phyloP scores from a whole-genome alignment of 2,797 vertebrate genomes.

The Pipistrellus kuhlii region DNA sequence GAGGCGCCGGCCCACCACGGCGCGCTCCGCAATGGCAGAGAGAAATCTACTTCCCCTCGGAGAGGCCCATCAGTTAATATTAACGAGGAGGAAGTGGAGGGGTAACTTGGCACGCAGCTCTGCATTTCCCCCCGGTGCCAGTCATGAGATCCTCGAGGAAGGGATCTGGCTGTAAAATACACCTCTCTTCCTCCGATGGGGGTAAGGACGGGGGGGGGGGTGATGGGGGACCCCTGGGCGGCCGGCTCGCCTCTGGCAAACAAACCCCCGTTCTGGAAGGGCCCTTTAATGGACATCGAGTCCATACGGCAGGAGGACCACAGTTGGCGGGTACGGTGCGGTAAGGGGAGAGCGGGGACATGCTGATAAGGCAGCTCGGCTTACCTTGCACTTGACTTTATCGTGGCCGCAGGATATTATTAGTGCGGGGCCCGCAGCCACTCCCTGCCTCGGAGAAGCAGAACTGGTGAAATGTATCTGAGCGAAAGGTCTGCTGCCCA shows the following conservation, averaged over 20 bases:
- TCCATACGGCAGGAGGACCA: slow-evolving; percentile 85
- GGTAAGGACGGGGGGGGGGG: slow-evolving; percentile 77
- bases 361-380: slow-evolving; percentile 89
- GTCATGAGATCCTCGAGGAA: slow-evolving; percentile 78
- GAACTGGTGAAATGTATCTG: slow-evolving; percentile 89
- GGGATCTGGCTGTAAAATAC: slow-evolving; percentile 72
- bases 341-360: slow-evolving; percentile 89
- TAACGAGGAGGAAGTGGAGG: slow-evolving; percentile 80
- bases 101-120: slow-evolving; percentile 77
- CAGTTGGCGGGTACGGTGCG: slow-evolving; percentile 87
- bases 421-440: slow-evolving; percentile 88
- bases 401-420: slow-evolving; percentile 90
- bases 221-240: slow-evolving; percentile 70
- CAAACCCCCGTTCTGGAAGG: slow-evolving; percentile 86
- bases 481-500: slow-evolving; percentile 86
- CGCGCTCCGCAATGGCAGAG: background rate
- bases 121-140: slow-evolving; percentile 72
- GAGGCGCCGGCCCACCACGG: slow-evolving; percentile 58
- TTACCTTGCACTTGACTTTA: slow-evolving; percentile 90
- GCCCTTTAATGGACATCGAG: slow-evolving; percentile 86
- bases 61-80: slow-evolving; percentile 84
- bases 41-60: slow-evolving; percentile 76
- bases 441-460: slow-evolving; percentile 79
- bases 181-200: slow-evolving; percentile 78
- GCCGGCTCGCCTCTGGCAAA: slow-evolving; percentile 83